Evolutionary conservation across 2,888 invertebrate genomes (phyloP).

Genomic region (Brachypalpus laphriformis): DNA sequence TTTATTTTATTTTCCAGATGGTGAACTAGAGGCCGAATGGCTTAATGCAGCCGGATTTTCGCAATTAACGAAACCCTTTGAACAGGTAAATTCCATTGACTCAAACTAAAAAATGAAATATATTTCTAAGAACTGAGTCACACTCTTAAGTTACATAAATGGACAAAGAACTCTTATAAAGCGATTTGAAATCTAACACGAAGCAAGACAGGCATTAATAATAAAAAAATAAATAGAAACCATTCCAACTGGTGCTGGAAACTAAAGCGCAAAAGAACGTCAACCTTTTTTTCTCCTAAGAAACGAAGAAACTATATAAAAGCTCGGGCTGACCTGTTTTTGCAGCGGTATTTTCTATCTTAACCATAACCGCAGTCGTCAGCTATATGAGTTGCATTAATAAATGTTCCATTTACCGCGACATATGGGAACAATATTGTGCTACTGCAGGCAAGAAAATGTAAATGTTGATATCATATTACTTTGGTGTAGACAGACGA

Average conservation of each 20-base stretch:
- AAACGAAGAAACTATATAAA: conserved; percentile 23
- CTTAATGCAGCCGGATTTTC: conserved; percentile 84
- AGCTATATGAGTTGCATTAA: conserved; percentile 35
- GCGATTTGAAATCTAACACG: not conserved
- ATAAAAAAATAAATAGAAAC: not conserved
- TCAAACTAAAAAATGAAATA: not conserved
- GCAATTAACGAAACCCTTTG: conserved; percentile 83
- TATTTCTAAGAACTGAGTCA: not conserved
- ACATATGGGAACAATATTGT: conserved; percentile 50
- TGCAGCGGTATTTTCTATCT: conserved; percentile 8
- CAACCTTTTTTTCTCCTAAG: conserved; percentile 40
- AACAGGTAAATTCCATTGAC: conserved; percentile 78
- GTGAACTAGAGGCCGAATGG: conserved; percentile 85
- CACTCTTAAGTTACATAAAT: not conserved
- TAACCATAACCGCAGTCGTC: conserved; percentile 26
- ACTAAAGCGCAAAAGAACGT: conserved; percentile 7
- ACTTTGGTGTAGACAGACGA: conserved; percentile 33
- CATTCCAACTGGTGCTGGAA: not conserved
- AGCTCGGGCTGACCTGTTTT: conserved; percentile 53
- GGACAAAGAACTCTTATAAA: not conserved
- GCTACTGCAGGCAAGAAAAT: conserved; percentile 25
- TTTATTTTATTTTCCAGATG: conserved; percentile 81
- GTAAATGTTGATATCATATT: conserved; percentile 39
- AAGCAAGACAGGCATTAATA: not conserved
- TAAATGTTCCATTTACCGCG: conserved; percentile 52